Conservation (phyloP, 2,113 vertebrate species). For the Sterrhoptilus dennistouni region DNA sequence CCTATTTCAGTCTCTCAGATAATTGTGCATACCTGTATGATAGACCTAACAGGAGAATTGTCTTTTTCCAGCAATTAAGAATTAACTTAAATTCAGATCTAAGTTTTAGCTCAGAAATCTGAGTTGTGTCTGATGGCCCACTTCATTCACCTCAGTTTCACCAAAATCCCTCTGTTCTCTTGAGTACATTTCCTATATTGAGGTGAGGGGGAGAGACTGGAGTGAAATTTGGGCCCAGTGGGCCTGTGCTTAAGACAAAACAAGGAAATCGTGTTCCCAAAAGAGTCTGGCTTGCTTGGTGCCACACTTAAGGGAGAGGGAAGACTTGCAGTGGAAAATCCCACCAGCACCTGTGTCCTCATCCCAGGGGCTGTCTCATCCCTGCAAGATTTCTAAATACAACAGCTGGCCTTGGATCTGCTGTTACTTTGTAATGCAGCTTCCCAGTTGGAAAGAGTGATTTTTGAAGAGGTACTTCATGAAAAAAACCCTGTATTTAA, state of each 20-base stretch:
- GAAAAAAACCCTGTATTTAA: not conserved
- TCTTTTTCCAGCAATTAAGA: not conserved
- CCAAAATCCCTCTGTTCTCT: not conserved
- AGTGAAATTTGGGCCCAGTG: not conserved
- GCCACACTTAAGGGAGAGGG: accelerated
- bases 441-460: not conserved
- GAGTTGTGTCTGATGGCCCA: not conserved
- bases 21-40: not conserved
- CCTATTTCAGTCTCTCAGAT: not conserved
- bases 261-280: not conserved
- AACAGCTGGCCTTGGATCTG: not conserved
- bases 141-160: not conserved
- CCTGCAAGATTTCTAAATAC: not conserved
- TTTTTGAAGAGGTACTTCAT: accelerated
- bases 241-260: not conserved
- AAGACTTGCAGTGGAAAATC: not conserved
- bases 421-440: not conserved
- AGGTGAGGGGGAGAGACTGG: not conserved
- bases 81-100: not conserved
- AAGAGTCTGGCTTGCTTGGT: not conserved
- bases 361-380: accelerated
- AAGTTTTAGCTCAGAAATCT: not conserved
- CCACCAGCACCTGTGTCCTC: not conserved
- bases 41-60: not conserved
- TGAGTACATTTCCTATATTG: accelerated